Base-by-base conservation (phyloP, 2,113 vertebrate species). In the Ailurus styani region DNA sequence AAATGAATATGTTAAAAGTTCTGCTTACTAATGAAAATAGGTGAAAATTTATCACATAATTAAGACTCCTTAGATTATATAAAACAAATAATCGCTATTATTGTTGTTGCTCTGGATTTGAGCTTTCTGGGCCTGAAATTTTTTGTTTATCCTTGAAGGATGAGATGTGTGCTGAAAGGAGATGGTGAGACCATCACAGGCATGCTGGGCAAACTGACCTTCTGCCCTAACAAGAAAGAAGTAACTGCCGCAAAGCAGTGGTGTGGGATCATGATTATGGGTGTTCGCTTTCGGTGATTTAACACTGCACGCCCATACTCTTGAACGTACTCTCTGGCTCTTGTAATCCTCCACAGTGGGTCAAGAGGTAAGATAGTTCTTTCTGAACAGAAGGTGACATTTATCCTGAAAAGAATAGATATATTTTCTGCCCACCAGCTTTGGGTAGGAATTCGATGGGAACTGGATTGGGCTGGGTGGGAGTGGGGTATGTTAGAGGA, bases 261-360 rank as follows among this genome's bases (percentile, higher is more conserved):
- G 3, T 6, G 27, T 50, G 20, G 17, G 2, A 2, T 7, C 14
- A 8, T 17, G 25, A 66, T 14, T 72, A 7, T 55, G 6, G 29
- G 1, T 4, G 6, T 5, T 37, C 13, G n/a, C 2, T 11, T 23
- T 23, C 2, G 52, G 45, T 7, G 6, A n/a, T 55, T 70, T 79
- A 27, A 75, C 2, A 70, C 1, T 75, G 20, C 4, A 45, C 45
- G 77, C 34, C 37, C 8, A 6, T 18, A 86, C 18, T 57, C 17
- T 47, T 83, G n/a, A 62, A 21, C 37, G 6, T 57, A 66, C 11
- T 37, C 11, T 47, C 7, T 70, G 20, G n/a, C 50, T 78, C 34
- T 3, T 66, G 3, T 25, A 45, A 57, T n/a, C 57, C 13, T 40
- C n/a, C 2, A 72, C 0, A 12, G 3, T 54, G 17, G 5, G 1